Conservation (phyloP, 2,888 invertebrate genomes). For the Chrysodeixis includens region DNA sequence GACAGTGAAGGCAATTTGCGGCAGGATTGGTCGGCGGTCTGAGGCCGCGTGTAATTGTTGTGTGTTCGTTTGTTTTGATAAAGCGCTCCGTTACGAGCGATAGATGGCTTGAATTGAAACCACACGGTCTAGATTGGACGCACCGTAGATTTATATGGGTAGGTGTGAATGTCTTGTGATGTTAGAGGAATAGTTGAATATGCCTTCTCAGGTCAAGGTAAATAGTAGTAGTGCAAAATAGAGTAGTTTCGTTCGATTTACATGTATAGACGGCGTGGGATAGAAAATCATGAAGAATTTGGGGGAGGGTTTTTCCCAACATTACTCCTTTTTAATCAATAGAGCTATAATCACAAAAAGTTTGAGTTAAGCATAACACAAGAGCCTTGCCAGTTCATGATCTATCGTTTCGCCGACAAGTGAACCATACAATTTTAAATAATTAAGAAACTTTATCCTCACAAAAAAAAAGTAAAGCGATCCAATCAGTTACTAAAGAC, state of each 20-base stretch:
- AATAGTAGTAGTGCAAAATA: too few species aligned
- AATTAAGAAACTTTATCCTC: neutral
- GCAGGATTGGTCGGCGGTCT: slow-evolving; percentile 45
- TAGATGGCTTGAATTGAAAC: slow-evolving; percentile 36
- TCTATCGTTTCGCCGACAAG: too few species aligned
- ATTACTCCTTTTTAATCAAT: too few species aligned
- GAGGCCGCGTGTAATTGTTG: slow-evolving; percentile 47
- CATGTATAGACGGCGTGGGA: too few species aligned
- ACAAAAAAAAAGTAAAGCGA: neutral
- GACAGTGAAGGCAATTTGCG: slow-evolving; percentile 56
- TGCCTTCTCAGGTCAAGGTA: neutral
- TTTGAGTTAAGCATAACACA: too few species aligned
- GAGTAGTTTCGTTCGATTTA: too few species aligned
- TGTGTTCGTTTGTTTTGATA: slow-evolving; percentile 53
- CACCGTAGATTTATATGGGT: neutral
- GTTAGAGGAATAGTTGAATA: neutral
- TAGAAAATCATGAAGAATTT: too few species aligned
- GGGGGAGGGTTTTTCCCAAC: too few species aligned
- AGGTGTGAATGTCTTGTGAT: neutral
- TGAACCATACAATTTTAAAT: too few species aligned
- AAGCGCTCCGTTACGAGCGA: slow-evolving; percentile 27
- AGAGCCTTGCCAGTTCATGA: too few species aligned
- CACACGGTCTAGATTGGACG: neutral
- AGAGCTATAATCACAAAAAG: too few species aligned
- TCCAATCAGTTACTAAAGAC: neutral